Conservation (phyloP, 2,113 vertebrate species). For the Sceloporus tristichus region DNA sequence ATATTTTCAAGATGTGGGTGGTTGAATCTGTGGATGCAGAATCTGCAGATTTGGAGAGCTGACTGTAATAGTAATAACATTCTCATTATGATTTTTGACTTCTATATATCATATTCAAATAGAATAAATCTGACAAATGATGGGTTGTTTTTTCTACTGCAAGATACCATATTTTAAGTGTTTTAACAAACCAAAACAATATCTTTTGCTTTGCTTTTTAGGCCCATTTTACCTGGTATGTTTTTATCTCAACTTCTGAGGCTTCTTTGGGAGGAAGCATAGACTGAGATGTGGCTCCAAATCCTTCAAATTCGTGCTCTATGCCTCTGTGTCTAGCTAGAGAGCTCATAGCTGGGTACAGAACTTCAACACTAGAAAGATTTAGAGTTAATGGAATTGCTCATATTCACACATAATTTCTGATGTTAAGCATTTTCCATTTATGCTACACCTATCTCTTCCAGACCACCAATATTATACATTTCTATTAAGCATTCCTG, state of each 20-base stretch:
- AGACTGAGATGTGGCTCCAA: conserved; percentile 64
- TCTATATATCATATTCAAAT: not conserved
- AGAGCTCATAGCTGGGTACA: conserved; percentile 77
- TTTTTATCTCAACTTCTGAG: conserved; percentile 79
- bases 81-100: not conserved
- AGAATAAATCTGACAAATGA: not conserved
- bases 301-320: conserved; percentile 74
- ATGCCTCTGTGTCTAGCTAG: conserved; percentile 68
- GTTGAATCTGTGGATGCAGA: too few species aligned
- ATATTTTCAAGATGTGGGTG: too few species aligned
- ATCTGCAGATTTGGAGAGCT: too few species aligned
- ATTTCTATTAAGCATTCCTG: not conserved
- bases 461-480: not conserved
- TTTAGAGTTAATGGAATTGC: conserved; percentile 25
- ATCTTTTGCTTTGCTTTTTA: fast-evolving
- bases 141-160: not conserved
- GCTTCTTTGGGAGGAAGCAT: conserved; percentile 74
- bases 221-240: conserved; percentile 72
- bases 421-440: not conserved
- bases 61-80: not conserved
- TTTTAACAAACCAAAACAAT: fast-evolving
- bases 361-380: conserved; percentile 73
- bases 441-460: not conserved
- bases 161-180: not conserved
- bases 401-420: not conserved